These are phyloP conservation scores for Cavia aperea DNA, from an alignment of 2,113 vertebrate species.

Conservation along the genomic window DNA sequence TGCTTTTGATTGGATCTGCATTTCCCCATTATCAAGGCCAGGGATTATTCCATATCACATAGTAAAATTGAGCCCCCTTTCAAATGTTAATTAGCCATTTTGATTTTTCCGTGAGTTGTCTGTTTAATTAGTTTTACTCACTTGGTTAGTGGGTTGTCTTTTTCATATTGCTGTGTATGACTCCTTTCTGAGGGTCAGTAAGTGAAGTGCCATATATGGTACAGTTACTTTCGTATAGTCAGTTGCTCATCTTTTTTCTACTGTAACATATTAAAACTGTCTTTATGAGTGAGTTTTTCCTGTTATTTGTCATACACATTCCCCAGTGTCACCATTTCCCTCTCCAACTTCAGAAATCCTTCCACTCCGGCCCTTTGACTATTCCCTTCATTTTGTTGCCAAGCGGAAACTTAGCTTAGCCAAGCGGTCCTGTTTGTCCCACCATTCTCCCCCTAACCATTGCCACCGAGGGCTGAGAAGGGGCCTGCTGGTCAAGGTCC, in stretches of 20 bases:
- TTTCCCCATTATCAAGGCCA: background rate
- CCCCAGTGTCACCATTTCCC: background rate
- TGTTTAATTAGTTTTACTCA: conserved; percentile 20
- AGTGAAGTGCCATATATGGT: background rate
- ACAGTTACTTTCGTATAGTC: background rate
- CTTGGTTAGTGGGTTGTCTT: conserved; percentile 4
- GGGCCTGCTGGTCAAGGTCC: background rate
- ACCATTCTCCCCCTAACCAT: background rate
- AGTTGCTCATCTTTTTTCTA: background rate
- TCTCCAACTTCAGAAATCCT: background rate
- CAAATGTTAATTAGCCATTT: conserved; percentile 16
- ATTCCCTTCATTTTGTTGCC: background rate
- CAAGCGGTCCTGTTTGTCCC: background rate
- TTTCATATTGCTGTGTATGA: background rate
- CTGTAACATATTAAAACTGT: conserved; percentile 6
- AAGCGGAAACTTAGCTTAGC: background rate
- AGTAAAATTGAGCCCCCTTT: background rate
- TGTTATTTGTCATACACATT: background rate
- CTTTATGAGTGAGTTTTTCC: background rate
- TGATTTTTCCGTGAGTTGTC: conserved; percentile 38
- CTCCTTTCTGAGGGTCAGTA: background rate
- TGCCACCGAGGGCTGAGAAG: background rate
- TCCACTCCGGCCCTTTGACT: background rate
- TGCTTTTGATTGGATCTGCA: background rate
- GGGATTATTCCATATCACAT: background rate